phyloP scores from a whole-genome alignment of 2,113 vertebrate species.

The Lethenteron reissneri region DNA sequence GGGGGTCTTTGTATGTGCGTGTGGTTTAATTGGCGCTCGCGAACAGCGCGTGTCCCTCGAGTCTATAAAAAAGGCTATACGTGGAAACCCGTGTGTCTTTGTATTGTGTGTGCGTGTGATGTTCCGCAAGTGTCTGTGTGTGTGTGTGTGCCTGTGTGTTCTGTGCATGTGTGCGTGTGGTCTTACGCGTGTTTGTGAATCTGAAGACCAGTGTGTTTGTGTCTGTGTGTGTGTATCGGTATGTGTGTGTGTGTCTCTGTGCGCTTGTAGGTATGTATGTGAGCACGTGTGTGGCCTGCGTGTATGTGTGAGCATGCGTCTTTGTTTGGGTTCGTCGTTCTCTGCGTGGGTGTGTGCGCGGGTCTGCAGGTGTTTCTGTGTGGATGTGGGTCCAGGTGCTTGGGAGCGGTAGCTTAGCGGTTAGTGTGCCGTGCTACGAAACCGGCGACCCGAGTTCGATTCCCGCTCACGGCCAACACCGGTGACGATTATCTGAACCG shows the following conservation, averaged over 20 bases:
- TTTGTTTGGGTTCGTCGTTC: background rate
- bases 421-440: too few relatives aligned
- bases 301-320: background rate
- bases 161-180: background rate
- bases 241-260: background rate
- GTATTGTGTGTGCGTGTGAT: background rate
- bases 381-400: too few relatives aligned
- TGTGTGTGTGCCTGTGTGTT: slow-evolving; percentile 1
- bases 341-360: background rate
- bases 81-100: too few relatives aligned
- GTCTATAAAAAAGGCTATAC: too few relatives aligned
- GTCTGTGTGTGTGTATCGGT: background rate
- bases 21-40: too few relatives aligned
- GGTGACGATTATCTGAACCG: too few relatives aligned
- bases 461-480: too few relatives aligned
- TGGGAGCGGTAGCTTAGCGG: too few relatives aligned
- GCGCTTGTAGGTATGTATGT: background rate
- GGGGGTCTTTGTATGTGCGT: too few relatives aligned
- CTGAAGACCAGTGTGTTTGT: background rate
- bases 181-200: background rate
- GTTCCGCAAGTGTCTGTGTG: background rate
- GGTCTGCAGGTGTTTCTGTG: background rate
- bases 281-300: background rate
- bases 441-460: too few relatives aligned
- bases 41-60: too few relatives aligned